phyloP scores from a whole-genome alignment of 2,888 invertebrate species.

The Amaurobius ferox region DNA sequence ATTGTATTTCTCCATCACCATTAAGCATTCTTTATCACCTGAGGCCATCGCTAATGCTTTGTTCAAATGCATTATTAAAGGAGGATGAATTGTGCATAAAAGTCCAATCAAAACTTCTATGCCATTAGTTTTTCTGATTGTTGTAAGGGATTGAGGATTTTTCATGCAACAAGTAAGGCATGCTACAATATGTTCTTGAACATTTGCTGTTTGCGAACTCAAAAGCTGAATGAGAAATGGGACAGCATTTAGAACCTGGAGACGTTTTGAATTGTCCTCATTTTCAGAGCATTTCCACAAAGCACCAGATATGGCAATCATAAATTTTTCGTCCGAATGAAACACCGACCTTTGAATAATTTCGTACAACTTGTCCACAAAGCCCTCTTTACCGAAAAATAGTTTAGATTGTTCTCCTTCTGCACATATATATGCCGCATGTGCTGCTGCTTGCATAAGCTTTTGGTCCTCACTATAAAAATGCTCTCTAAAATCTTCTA shows the following conservation, averaged over 20 bases:
- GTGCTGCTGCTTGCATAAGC: conserved; percentile 47
- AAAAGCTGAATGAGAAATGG: conserved; percentile 50
- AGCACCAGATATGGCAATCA: conserved; percentile 47
- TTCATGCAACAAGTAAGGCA: conserved; percentile 47
- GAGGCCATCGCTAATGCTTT: conserved; percentile 48
- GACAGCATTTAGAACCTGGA: conserved; percentile 39
- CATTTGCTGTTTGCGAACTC: conserved; percentile 32
- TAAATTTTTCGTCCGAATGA: conserved; percentile 38
- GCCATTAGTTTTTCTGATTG: conserved; percentile 58
- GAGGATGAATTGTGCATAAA: conserved; percentile 32
- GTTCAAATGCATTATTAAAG: conserved; percentile 55
- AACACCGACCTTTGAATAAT: conserved; percentile 49
- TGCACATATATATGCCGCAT: conserved; percentile 42
- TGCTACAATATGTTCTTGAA: conserved; percentile 48
- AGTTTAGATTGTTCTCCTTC: conserved; percentile 19
- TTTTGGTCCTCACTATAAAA: conserved; percentile 48
- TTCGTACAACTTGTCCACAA: conserved; percentile 49
- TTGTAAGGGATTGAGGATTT: conserved; percentile 30
- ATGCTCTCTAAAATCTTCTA: conserved; percentile 43
- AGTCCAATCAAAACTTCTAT: conserved; percentile 44
- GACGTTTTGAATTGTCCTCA: conserved; percentile 20
- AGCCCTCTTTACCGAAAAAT: conserved; percentile 41
- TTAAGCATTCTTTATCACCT: conserved; percentile 38
- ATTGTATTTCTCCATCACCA: conserved; percentile 36
- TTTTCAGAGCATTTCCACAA: conserved; percentile 57